Base-by-base conservation (phyloP, 2,888 invertebrate species). In the Tiliacea citrago region DNA sequence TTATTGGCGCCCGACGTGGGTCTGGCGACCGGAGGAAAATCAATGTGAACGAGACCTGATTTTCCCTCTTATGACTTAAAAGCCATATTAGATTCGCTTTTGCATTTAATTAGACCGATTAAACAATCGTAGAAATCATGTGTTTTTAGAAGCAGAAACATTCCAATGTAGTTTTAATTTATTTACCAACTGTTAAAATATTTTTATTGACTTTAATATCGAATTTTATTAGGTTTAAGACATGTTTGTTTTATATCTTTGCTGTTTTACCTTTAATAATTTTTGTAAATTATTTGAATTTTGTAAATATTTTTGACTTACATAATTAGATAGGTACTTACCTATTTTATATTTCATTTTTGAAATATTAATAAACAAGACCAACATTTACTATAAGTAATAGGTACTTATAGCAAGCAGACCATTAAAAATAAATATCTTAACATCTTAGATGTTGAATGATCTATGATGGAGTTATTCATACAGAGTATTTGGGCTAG, bases 1-100 rank as follows among this genome's bases (percentile, higher is more conserved):
- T 77, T 75, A 58, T 75, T 88, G 89, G 88, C 86, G 86, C 84
- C 88, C 88, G 82, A 81, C 81, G 39, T 80, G 86, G 83, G 81
- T 29, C 72, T 58, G 69, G 63, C 47, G 58, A 60, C 65, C 53
- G 53, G 49, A 55, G n/a, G 45, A 71, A 81, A 78, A 61, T 73
- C 65, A 68, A 72, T 73, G 78, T 88, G 71, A 79, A 83, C 81
- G 82, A 81, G 81, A 81, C 71, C 78, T 80, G 66, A 81, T 75
- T 75, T 74, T 63, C 63, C 65, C 60, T 69, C 61, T 55, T 61
- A 67, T 58, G 51, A 74, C 68, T 68, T 76, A 75, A 77, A 66
- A 60, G 66, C 72, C 77, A 79, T 75, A 78, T 71, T 71, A 66
- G 70, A 78, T 62, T 75, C 75, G 79, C 80, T 85, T 82, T 73